These are phyloP conservation scores for Hetaerina titia DNA, from an alignment of 2,888 invertebrate genomes.

Conservation along the genomic window DNA sequence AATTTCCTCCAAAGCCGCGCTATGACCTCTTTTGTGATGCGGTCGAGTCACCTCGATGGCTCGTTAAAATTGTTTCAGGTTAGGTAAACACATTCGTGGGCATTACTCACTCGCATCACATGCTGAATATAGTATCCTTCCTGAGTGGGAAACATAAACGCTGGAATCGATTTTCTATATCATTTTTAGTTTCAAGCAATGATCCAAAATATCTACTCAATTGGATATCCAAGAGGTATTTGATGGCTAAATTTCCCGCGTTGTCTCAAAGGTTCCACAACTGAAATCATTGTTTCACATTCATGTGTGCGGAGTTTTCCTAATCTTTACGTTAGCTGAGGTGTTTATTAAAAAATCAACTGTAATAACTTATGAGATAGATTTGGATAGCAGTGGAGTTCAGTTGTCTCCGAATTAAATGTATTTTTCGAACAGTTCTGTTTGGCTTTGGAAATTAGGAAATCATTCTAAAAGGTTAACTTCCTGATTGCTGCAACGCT, in stretches of 20 bases:
- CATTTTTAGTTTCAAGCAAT: not conserved
- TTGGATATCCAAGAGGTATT: not conserved
- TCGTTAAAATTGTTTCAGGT: slow-evolving; percentile 18
- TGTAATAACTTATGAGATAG: too few species aligned
- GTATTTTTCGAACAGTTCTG: too few species aligned
- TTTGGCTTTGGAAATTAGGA: too few species aligned
- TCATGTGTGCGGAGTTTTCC: too few species aligned
- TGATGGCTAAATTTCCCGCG: not conserved
- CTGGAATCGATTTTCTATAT: not conserved
- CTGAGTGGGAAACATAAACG: not conserved
- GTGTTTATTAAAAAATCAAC: too few species aligned
- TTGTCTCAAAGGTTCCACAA: too few species aligned
- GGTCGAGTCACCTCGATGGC: slow-evolving; percentile 11
- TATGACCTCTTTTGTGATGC: slow-evolving; percentile 12
- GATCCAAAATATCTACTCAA: not conserved
- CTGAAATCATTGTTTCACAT: too few species aligned
- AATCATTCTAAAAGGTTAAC: too few species aligned
- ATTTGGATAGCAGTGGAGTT: too few species aligned
- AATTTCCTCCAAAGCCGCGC: slow-evolving; percentile 11
- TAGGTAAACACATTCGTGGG: not conserved
- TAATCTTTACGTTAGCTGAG: too few species aligned
- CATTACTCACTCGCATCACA: not conserved
- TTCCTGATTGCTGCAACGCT: too few species aligned
- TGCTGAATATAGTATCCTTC: not conserved
- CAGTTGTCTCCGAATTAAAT: too few species aligned